These are phyloP conservation scores for Cisticola juncidis DNA, from an alignment of 2,113 vertebrate genomes.

Conservation along the genomic window DNA sequence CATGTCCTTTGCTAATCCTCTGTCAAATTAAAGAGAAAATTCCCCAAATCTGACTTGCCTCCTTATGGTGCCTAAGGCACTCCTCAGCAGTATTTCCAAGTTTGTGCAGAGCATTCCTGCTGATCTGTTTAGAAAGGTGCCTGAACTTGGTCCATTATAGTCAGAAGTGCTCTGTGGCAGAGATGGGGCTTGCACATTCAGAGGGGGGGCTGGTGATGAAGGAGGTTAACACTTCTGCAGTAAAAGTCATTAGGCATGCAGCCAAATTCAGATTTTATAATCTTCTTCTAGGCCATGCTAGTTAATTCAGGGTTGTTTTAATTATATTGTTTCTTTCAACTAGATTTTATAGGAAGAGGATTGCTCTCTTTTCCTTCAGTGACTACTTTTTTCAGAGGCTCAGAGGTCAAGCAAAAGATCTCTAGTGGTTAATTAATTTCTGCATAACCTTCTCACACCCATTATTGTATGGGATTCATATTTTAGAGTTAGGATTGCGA, in stretches of 20 bases:
- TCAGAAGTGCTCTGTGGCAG: neutral
- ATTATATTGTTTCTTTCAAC: constrained; percentile 77
- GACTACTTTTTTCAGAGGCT: neutral
- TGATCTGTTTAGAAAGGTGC: neutral
- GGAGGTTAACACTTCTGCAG: neutral
- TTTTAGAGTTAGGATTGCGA: neutral
- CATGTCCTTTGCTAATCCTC: neutral
- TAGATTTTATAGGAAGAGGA: constrained; percentile 8
- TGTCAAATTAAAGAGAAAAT: neutral
- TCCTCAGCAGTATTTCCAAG: neutral
- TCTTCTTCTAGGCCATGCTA: constrained; percentile 72
- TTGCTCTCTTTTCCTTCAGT: neutral
- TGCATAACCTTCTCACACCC: neutral
- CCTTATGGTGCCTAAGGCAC: neutral
- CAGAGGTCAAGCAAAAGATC: neutral
- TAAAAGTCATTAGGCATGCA: constrained; percentile 69
- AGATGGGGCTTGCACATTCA: neutral
- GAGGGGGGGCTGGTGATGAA: neutral
- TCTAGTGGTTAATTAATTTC: neutral
- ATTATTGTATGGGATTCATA: neutral
- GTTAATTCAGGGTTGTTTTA: constrained; percentile 75
- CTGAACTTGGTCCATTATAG: neutral
- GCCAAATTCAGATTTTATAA: constrained; percentile 76
- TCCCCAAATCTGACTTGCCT: neutral
- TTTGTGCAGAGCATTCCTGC: neutral